Evolutionary conservation across 2,113 vertebrate genomes (phyloP), one percentile per base, ranked within the genome.

Genomic region (Osmerus mordax): DNA sequence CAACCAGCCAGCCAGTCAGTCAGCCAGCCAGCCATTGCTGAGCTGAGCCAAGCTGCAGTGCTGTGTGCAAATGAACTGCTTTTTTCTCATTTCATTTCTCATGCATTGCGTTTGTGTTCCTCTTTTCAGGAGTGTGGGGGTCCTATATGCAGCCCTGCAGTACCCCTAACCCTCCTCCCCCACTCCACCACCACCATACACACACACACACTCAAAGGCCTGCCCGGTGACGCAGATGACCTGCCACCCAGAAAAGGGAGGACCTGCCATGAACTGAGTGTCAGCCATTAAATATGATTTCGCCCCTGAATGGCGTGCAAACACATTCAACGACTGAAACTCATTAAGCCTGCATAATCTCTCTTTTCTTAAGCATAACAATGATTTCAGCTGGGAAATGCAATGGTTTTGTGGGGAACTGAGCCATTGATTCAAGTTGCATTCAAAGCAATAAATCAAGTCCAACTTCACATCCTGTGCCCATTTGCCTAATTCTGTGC

Each of bases 381-480:
- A 92, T 92, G 91, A 93, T 92, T 89, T 91, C 89, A 91, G 90
- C 86, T 88, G 89, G 85, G 89, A 92, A 92, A 89, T 86, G 89
- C 88, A 83, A 86, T 86, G 90, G 85, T 91, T 92, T 90, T 90
- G 62, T 47, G 87, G 87, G 78, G 85, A 88, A 84, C 86, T 67
- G 64, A 82, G 84, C 87, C 90, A 91, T 92, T 92, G 91, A 92
- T 92, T 91, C 89, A 87, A 89, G 83, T 88, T 83, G 89, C 87
- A 92, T 92, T 93, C 88, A 92, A 83, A 91, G 91, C 88, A 93
- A 92, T 93, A 93, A 92, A 93, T 93, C 91, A 93, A 92, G 88
- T 92, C 90, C 87, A 92, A 89, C 91, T 90, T 92, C 91, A 88
- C 89, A 91, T 91, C 86, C 86, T 83, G 81, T 79, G 85, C 87